phyloP scores from a whole-genome alignment of 2,888 invertebrate genomes.

The Lysandra coridon region DNA sequence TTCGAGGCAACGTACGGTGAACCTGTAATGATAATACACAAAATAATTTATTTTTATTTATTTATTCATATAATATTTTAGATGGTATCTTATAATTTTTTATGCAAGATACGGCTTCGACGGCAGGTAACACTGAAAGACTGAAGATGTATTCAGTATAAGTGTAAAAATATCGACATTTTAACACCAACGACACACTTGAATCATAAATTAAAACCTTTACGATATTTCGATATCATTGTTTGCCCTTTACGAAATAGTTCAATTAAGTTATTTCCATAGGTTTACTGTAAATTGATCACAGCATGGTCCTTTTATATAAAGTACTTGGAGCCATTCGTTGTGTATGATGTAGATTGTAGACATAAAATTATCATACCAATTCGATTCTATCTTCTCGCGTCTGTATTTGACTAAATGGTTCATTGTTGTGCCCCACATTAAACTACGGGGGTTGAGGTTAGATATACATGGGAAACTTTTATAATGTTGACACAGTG shows the following conservation, averaged over 20 bases:
- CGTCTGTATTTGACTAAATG: constrained; percentile 19
- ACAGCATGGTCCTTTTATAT: constrained; percentile 36
- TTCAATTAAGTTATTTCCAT: constrained; percentile 29
- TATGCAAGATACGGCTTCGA: no score
- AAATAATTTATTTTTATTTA: not conserved
- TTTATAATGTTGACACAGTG: not conserved
- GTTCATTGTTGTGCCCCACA: constrained; percentile 24
- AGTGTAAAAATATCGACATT: not conserved
- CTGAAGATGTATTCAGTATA: no score
- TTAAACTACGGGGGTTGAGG: constrained; percentile 22
- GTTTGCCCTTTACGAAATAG: not conserved
- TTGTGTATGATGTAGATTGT: not conserved
- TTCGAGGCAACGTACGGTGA: not conserved
- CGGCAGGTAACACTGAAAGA: no score
- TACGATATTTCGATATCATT: not conserved
- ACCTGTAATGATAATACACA: not conserved
- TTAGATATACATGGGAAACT: constrained; percentile 9
- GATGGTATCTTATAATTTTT: not conserved
- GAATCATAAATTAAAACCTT: not conserved
- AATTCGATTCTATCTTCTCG: constrained; percentile 6
- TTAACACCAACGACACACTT: not conserved
- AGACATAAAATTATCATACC: constrained; percentile 27
- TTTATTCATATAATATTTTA: not conserved
- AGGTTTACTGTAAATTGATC: constrained; percentile 37
- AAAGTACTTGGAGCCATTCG: not conserved